A percentile compares a stretch with the other conserved stretches of the same genome.
Conservation (phyloP, 2,888 invertebrate species). For the Zygothrica quintamaculata region DNA sequence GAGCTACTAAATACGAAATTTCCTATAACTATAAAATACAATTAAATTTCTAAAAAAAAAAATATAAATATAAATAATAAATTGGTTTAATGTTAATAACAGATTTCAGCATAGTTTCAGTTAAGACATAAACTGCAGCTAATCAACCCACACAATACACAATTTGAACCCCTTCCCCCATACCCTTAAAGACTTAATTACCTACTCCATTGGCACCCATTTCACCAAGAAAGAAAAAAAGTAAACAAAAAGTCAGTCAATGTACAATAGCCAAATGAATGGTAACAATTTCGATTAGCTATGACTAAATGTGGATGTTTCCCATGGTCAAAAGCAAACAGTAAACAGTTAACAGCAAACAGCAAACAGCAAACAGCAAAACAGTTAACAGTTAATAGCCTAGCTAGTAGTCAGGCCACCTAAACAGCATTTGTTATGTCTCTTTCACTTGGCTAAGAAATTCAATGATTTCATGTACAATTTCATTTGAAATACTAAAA, state of each 20-base stretch:
- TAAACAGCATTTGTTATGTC: slow-evolving; percentile 17
- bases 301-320: slow-evolving; percentile 49
- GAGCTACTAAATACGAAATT: too few relatives aligned
- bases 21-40: too few relatives aligned
- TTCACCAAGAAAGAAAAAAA: neutral
- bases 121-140: too few relatives aligned
- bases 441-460: slow-evolving; percentile 62
- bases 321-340: slow-evolving; percentile 45
- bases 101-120: too few relatives aligned
- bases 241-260: neutral
- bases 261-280: slow-evolving; percentile 10
- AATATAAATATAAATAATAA: too few relatives aligned
- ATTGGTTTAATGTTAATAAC: too few relatives aligned
- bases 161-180: too few relatives aligned
- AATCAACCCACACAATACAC: too few relatives aligned
- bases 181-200: neutral
- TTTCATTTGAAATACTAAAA: slow-evolving; percentile 66
- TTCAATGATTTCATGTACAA: slow-evolving; percentile 36
- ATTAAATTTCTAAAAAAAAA: too few relatives aligned
- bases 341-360: slow-evolving; percentile 17
- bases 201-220: slow-evolving; percentile 1
- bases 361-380: neutral
- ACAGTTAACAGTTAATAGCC: too few relatives aligned
- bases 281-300: slow-evolving; percentile 46
- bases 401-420: neutral